phyloP scores from a whole-genome alignment of 2,888 invertebrate genomes.

The Dorcus parallelipipedus region DNA sequence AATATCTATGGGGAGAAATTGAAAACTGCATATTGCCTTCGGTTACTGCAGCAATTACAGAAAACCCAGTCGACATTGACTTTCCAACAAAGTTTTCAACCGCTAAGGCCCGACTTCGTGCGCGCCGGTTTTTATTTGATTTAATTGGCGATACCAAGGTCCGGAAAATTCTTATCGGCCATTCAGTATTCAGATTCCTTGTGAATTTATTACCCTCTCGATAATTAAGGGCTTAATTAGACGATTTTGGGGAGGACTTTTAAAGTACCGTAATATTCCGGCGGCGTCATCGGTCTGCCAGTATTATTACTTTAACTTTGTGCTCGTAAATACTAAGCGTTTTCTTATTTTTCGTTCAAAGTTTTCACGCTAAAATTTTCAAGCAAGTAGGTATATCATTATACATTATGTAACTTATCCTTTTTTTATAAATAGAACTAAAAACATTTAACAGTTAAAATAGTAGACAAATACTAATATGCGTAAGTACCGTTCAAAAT shows the following conservation, averaged over 20 bases:
- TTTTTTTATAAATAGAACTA: too few species aligned
- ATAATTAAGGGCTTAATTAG: conserved; percentile 35
- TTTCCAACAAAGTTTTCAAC: conserved; percentile 15
- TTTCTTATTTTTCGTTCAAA: too few species aligned
- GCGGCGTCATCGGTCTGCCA: conserved; percentile 1
- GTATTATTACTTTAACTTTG: neutral
- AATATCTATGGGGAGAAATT: too few species aligned
- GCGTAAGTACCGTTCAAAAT: too few species aligned
- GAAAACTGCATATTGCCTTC: too few species aligned
- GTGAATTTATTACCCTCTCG: conserved; percentile 34
- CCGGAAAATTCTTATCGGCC: conserved; percentile 29
- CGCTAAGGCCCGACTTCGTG: conserved; percentile 15
- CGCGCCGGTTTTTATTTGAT: conserved; percentile 31
- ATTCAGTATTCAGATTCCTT: conserved; percentile 29
- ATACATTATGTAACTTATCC: too few species aligned
- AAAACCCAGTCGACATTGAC: conserved; percentile 16
- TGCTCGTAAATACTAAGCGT: neutral
- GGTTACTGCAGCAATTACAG: conserved; percentile 12
- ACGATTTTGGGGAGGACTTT: conserved; percentile 10
- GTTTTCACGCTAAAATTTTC: too few species aligned
- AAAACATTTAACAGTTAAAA: too few species aligned
- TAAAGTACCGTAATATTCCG: neutral
- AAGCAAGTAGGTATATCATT: too few species aligned
- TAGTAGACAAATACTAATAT: too few species aligned
- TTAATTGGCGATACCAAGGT: conserved; percentile 32